Base-by-base conservation (phyloP, 2,888 invertebrate genomes). In the Diabrotica balteata region DNA sequence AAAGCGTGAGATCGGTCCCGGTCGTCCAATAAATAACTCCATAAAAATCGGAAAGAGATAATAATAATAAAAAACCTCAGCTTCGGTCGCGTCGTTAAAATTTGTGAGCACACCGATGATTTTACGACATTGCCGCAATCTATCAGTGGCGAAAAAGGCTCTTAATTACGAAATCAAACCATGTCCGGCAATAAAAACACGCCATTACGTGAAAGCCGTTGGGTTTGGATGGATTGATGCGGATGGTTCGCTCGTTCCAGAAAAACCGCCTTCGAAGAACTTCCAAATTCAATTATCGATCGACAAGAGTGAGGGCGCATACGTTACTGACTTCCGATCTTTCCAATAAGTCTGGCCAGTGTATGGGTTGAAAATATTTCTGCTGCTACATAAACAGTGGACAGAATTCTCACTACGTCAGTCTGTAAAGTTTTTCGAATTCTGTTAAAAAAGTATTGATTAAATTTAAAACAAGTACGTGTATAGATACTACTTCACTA, bases 111-210 rank as follows among this genome's bases (percentile, higher is more conserved):
- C 52, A 17, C 52, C 52, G 9, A 17, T 32, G 32, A 32, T 32
- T 52, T 52, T 52, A 52, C 52, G 52, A 52, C 52, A 32, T 52
- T 32, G 32, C 22, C 8, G 32, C 52, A 52, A 52, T 52, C 32
- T 52, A 52, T 52, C 52, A 44, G 22, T 7, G 44, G 17, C 51
- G 32, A 51, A 61, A 61, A 17, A 51, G 45, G 22, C 42, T 42
- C 62, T 62, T 62, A 54, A 62, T 62, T 54, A 47, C 54, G 62
- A 62, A 62, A 62, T 62, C 62, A 62, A 54, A 62, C 62, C 62
- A 62, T 53, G 62, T 62, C 47, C 54, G 62, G 54, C 46, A 44
- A 62, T 62, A 62, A 62, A 62, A 62, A 62, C 62, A 54, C 46
- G 47, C 54, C 62, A 54, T 62, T 62, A 54, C 53, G 52, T 10